These are phyloP conservation scores for Amblyteles armatorius DNA, from an alignment of 2,888 invertebrate species.

Conservation along the genomic window DNA sequence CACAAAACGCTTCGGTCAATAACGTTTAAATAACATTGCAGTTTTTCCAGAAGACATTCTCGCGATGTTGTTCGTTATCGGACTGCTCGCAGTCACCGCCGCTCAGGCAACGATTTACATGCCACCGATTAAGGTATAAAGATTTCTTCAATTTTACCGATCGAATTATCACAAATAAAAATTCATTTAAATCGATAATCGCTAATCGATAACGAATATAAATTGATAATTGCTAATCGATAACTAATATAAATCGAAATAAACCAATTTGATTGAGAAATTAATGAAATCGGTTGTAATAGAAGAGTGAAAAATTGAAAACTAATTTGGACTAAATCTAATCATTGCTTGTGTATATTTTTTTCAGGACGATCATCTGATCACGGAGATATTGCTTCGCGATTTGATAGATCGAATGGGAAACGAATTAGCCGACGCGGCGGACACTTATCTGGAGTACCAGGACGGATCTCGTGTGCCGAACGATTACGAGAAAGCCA, in stretches of 20 bases:
- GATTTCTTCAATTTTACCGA: background rate
- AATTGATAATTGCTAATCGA: no score
- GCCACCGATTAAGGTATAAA: constrained; percentile 76
- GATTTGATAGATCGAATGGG: constrained; percentile 93
- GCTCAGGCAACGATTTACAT: constrained; percentile 75
- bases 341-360: constrained; percentile 1
- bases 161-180: background rate
- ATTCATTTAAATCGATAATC: background rate
- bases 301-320: background rate
- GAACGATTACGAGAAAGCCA: constrained; percentile 76
- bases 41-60: constrained; percentile 2
- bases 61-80: constrained; percentile 71
- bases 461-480: constrained; percentile 85
- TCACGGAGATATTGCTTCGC: constrained; percentile 90
- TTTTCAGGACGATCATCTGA: constrained; percentile 86
- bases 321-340: background rate
- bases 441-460: constrained; percentile 89
- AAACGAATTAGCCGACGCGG: constrained; percentile 89
- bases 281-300: background rate
- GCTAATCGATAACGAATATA: no score
- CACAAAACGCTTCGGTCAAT: background rate
- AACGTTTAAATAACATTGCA: background rate
- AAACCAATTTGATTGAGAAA: no score
- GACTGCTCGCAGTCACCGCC: constrained; percentile 69
- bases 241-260: no score